Base-by-base conservation (phyloP, 2,113 vertebrate species). In the Ophthalmotilapia sp. region DNA sequence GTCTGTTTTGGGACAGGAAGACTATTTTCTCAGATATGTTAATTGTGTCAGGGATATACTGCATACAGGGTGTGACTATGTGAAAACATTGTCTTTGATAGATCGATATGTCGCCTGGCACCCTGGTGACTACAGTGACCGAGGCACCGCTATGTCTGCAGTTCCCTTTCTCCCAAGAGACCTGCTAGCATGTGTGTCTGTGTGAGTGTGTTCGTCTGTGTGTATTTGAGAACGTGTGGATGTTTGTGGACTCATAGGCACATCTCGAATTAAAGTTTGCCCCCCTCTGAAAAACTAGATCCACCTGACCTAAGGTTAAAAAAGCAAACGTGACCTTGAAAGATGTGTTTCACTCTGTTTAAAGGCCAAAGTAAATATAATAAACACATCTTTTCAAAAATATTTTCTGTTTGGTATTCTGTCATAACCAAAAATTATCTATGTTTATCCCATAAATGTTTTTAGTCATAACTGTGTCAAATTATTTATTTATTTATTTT, bases 341-440 rank as follows among this genome's bases (percentile, higher is more conserved):
- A 87, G 75, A 90, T 85, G 86, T 79, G 88, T 86, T 88, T 80
- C 17, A 56, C 70, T 90, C 21, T 33, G 73, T 77, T 51, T 77
- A 77, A 49, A 68, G 23, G 91, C 91, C 95, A 95, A 95, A 84
- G 82, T 86, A 95, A 93, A 93, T 36, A 82, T 80, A 54, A 84
- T 81, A 83, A 92, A 89, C 49, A 82, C 11, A 62, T 17, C 80
- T 82, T 9, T 62, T 77, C 17, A 77, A 77, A 31, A n/a, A 51
- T 77, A 77, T 77, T 51, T 77, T 31, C 42, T 73, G 26, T 77
- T 51, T 51, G 3, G 73, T 77, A 49, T 77, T 77, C 45, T 77
- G 42, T 31, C 73, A n/a, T 51, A n/a, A 31, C 33, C n/a, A 47
- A 47, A 47, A 53, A 3, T 70, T 1, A 47, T 33, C 19, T 33